Evolutionary conservation across 2,888 invertebrate genomes (phyloP).

Genomic region (Aquatica leii): DNA sequence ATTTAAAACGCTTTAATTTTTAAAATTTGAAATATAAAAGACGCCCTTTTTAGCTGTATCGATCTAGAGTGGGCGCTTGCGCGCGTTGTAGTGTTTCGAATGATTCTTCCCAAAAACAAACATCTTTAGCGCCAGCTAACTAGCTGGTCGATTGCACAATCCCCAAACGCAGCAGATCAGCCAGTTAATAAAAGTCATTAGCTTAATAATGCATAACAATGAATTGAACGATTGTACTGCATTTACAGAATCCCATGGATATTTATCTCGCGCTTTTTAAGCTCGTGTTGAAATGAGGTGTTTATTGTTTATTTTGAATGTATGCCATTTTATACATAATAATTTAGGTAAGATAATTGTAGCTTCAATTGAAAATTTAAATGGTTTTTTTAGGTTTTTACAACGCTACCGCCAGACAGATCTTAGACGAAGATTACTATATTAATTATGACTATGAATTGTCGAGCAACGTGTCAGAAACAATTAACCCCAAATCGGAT

Average conservation of each 20-base stretch:
- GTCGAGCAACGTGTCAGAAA: slow-evolving; percentile 47
- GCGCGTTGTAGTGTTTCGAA: slow-evolving; percentile 16
- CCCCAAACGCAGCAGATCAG: slow-evolving; percentile 34
- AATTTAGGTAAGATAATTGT: slow-evolving; percentile 14
- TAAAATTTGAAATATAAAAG: not conserved
- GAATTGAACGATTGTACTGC: slow-evolving; percentile 40
- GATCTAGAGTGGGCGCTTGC: slow-evolving; percentile 45
- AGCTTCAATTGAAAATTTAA: not conserved
- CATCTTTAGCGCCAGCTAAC: not conserved
- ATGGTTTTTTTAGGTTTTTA: slow-evolving; percentile 36
- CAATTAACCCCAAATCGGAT: slow-evolving; percentile 50
- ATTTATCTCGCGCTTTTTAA: slow-evolving; percentile 15
- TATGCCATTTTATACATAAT: slow-evolving; percentile 15
- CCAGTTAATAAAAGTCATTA: not conserved
- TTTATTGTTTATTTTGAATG: slow-evolving; percentile 21
- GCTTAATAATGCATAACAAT: slow-evolving; percentile 16
- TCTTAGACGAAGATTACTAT: slow-evolving; percentile 57
- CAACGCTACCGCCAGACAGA: slow-evolving; percentile 47
- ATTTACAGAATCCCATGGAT: slow-evolving; percentile 46
- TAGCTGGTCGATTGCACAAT: slow-evolving; percentile 1
- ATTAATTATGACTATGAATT: slow-evolving; percentile 58
- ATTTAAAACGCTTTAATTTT: no score
- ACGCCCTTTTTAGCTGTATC: slow-evolving; percentile 42
- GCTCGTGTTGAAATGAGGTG: slow-evolving; percentile 22
- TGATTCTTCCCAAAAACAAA: not conserved